These are phyloP conservation scores for Gisinianus flammeolus DNA, from an alignment of 2,888 invertebrate species.

Conservation along the genomic window DNA sequence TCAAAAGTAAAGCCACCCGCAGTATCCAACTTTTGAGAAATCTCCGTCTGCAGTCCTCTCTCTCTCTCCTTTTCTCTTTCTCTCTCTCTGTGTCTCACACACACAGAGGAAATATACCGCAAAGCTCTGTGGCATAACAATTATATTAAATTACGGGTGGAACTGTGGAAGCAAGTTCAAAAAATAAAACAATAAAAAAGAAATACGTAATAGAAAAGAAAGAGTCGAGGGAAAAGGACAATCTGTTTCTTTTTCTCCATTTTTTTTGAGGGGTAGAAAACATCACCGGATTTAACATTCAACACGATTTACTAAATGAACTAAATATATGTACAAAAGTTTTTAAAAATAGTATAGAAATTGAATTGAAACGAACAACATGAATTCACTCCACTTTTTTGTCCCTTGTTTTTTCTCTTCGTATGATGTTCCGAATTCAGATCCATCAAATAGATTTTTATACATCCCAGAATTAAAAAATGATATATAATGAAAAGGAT, in stretches of 20 bases:
- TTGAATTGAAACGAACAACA: no score
- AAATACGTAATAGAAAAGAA: neutral
- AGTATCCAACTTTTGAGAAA: neutral
- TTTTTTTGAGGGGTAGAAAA: neutral
- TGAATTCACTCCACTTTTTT: no score
- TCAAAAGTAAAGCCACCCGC: conserved; percentile 16
- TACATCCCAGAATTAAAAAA: no score
- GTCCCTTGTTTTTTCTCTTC: no score
- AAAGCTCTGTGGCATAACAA: neutral
- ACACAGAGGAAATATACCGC: conserved; percentile 10
- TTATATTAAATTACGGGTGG: conserved; percentile 17
- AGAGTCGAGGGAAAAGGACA: neutral
- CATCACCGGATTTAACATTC: neutral
- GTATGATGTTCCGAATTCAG: no score
- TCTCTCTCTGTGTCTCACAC: neutral
- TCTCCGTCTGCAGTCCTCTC: no score
- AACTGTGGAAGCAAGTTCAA: neutral
- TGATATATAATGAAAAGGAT: no score
- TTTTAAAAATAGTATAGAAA: no score
- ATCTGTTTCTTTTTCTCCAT: neutral
- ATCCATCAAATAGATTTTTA: no score
- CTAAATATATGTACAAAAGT: no score
- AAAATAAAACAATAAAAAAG: neutral
- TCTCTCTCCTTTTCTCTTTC: no score
- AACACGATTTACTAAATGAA: neutral